Evolutionary conservation across 1,140 invertebrate species (phyloP).

Genomic region (Bombus consobrinus): DNA sequence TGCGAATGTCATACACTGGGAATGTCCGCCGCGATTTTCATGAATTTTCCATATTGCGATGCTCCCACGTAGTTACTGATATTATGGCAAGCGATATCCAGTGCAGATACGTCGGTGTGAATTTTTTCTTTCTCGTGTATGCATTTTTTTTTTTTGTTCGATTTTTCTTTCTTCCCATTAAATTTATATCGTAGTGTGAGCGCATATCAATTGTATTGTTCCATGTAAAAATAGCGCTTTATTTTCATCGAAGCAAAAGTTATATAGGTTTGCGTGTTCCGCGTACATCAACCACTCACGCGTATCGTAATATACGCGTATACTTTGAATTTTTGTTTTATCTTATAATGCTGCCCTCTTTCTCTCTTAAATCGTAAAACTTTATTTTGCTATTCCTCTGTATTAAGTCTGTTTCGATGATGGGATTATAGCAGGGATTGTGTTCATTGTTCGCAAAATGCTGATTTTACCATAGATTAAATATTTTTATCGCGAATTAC

Average conservation of each 20-base stretch:
- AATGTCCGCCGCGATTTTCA: constrained; percentile 32
- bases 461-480: neutral
- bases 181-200: constrained; percentile 21
- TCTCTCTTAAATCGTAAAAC: constrained; percentile 4
- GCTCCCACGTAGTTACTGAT: constrained; percentile 40
- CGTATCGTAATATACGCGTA: neutral
- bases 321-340: neutral
- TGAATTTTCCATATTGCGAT: constrained; percentile 48
- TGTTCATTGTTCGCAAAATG: neutral
- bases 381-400: neutral
- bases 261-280: neutral
- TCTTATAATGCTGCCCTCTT: no score
- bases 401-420: neutral
- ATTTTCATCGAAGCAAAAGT: constrained; percentile 6
- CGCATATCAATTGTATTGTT: neutral
- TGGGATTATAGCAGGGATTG: neutral
- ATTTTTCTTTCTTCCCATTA: neutral
- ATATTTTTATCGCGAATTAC: neutral
- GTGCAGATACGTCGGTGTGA: neutral
- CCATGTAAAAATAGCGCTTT: constrained; percentile 22
- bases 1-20: constrained; percentile 29
- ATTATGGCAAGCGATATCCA: constrained; percentile 42
- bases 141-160: no score
- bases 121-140: neutral
- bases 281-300: neutral